Evolutionary conservation across 30 jellyfish, hydroid and myxozoan genomes (phyloP).

Genomic region (Pelagia noctiluca): DNA sequence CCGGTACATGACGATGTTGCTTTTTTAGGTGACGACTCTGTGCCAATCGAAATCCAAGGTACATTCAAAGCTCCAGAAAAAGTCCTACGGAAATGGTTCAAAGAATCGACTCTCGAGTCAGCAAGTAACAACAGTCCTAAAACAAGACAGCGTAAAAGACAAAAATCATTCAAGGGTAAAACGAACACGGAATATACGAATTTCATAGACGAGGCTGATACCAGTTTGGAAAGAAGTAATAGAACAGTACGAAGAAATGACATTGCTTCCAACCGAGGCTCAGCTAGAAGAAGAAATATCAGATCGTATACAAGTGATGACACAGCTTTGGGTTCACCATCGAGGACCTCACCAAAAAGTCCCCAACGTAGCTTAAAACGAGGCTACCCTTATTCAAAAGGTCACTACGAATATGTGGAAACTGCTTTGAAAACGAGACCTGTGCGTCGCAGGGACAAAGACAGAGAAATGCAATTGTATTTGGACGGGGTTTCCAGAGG

Average conservation of each 20-base stretch:
- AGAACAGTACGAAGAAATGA: not conserved
- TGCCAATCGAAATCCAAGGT: conserved; percentile 61
- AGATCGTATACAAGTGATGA: not conserved
- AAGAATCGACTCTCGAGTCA: conserved; percentile 46
- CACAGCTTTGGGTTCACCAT: conserved; percentile 10
- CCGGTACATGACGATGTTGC: conserved; percentile 5
- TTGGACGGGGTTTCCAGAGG: not conserved
- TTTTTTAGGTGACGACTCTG: conserved; percentile 1
- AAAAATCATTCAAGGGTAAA: not conserved
- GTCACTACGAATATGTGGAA: conserved; percentile 54
- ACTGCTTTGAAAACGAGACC: conserved; percentile 48
- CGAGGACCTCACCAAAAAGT: not conserved
- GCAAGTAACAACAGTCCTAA: conserved; percentile 19
- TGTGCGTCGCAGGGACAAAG: not conserved
- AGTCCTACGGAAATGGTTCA: conserved; percentile 55
- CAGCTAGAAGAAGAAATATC: not conserved
- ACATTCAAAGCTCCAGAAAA: conserved; percentile 67
- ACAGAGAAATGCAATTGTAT: not conserved
- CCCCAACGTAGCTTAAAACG: conserved; percentile 24
- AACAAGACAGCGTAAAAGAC: not conserved
- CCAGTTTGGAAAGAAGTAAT: not conserved
- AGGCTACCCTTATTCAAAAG: conserved; percentile 66
- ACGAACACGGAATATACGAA: not conserved
- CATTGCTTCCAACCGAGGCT: not conserved
- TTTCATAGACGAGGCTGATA: not conserved